Evolutionary conservation across 2,888 invertebrate species (phyloP), one percentile per base, ranked within the genome.

Genomic region (Caradrina clavipalpis): DNA sequence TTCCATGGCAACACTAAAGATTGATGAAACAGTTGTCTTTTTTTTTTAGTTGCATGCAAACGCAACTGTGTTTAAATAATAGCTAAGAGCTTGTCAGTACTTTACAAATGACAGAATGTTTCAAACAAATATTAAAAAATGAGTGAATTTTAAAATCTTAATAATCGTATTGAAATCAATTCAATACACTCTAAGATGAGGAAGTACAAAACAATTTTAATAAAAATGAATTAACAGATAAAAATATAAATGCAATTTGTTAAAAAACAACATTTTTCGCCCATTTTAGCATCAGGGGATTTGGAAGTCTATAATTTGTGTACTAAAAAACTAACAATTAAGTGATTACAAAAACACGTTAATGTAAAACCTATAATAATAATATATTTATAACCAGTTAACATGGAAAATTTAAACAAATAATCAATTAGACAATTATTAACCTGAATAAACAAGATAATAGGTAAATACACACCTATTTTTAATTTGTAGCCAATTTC

Each of bases 201-300:
- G 19, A 39, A 45, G 19, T 21, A 51, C 13, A 63, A 47, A 51
- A 64, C 21, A 66, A 63, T 50, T 55, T 19, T 39, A 73, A 74
- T 65, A 60, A 55, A 76, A 80, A 80, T 66, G 22, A 70, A 53
- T 35, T 53, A 61, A 70, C 63, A 65, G 60, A 80, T 73, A 58
- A 73, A 69, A 77, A 71, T 72, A 73, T 86, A 86, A 85, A 84
- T 85, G 84, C 84, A 69, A 2, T 57, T 61, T 66, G 59, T 45
- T 73, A 60, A 51, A 72, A 62, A 77, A 58, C 42, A 65, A 56
- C 6, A 55, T 17, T 79, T 81, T 85, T 80, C 77, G 73, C 78
- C 76, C 78, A 73, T 76, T 68, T 63, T 73, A 68, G 59, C 60
- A 67, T 70, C 73, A 77, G 68, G 70, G 42, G 72, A 73, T 51